Base-by-base conservation (phyloP, 2,113 vertebrate species). In the Anseranas semipalmata region DNA sequence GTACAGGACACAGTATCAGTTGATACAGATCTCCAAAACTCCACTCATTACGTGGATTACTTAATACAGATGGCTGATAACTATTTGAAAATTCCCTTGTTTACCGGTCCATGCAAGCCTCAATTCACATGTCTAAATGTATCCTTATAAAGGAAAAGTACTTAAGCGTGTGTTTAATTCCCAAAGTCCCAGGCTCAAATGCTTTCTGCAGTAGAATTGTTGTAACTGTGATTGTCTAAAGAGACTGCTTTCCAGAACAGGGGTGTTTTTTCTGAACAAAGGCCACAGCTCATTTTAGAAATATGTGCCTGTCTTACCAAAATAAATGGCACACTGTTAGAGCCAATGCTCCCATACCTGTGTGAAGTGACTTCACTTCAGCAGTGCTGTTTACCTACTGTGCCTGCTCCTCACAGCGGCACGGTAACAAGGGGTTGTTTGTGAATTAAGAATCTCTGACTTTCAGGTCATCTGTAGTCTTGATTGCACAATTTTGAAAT, bases 141-240 rank as follows among this genome's bases (percentile, higher is more conserved):
- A 76, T 50, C 28, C 65, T 32, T 70, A 92, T 82, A 79, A 82
- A 73, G 81, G 88, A 89, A 95, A 97, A 96, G 58, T 89, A 95
- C 86, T 96, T 95, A 95, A 89, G 89, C 91, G 76, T 52, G 74
- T 95, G 86, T 87, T 94, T 89, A 95, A 96, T 92, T 96, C 95
- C 94, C 91, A 58, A 82, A 93, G 78, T 77, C 92, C 91, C 86
- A 85, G 60, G 48, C 74, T 85, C 53, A 91, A 76, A 91, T 43
- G 86, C 45, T 85, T 96, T 96, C 76, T 0, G 46, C 77, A 87
- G 80, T 32, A 32, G 73, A 89, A 78, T 50, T 84, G 71, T 53
- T 83, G 80, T 81, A 96, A 85, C 66, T 48, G 48, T 60, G 87
- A 94, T 56, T 1, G 0, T 82, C 73, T 85, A 73, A 88, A 88